These are phyloP conservation scores for Zosterops japonicus DNA, from an alignment of 2,113 vertebrate species.

Conservation along the genomic window DNA sequence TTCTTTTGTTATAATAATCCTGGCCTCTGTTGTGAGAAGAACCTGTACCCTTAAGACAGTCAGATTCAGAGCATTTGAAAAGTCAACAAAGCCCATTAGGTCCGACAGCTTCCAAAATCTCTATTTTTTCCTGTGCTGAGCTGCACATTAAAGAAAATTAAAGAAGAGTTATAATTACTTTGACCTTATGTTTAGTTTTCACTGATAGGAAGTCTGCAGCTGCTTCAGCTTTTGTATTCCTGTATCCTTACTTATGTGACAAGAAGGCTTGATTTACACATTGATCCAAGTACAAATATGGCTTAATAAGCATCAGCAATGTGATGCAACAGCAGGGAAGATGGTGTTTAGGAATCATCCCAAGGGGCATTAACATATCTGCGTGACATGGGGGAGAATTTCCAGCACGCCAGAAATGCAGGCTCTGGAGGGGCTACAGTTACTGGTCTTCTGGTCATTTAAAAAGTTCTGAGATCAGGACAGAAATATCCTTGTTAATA, in stretches of 20 bases:
- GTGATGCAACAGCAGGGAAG: constrained; percentile 38
- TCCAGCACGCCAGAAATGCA: background rate
- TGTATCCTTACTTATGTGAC: constrained; percentile 5
- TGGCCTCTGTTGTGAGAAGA: background rate
- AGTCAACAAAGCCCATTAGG: background rate
- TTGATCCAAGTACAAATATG: constrained; percentile 9
- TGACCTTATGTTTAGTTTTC: background rate
- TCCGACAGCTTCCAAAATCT: background rate
- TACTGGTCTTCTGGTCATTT: background rate
- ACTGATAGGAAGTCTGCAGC: background rate
- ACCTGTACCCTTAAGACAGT: background rate
- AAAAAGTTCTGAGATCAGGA: constrained; percentile 27
- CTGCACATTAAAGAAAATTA: background rate
- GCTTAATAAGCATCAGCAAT: constrained; percentile 6
- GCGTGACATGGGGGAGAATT: background rate
- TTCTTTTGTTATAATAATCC: background rate
- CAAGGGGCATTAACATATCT: background rate
- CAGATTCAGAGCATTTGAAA: background rate
- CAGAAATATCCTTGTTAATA: constrained; percentile 58
- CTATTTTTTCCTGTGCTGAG: background rate
- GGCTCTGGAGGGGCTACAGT: background rate
- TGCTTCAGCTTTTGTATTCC: constrained; percentile 20
- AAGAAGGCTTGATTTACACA: constrained; percentile 15
- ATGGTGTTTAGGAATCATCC: background rate
- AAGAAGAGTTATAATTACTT: background rate